A percentile compares a stretch with the other conserved stretches of the same genome.
phyloP scores from a whole-genome alignment of 2,888 invertebrate genomes.

The Pachydiplax longipennis region DNA sequence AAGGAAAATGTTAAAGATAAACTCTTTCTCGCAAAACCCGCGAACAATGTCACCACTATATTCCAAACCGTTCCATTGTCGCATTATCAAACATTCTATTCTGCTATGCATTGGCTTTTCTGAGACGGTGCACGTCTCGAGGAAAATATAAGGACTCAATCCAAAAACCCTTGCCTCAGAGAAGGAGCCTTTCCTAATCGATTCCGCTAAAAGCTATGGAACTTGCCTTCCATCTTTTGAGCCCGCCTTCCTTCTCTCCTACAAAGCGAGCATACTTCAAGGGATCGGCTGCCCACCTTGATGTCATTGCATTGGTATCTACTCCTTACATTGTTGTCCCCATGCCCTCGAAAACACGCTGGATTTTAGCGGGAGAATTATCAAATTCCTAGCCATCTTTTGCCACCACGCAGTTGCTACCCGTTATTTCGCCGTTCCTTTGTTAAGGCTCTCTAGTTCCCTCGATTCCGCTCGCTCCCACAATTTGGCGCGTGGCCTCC shows the following conservation, averaged over 20 bases:
- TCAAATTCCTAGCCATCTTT: neutral
- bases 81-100: neutral
- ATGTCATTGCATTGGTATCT: neutral
- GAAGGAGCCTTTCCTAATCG: neutral
- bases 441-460: neutral
- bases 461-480: neutral
- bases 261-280: neutral
- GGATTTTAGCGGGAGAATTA: neutral
- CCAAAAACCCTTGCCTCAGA: neutral
- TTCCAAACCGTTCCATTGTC: neutral
- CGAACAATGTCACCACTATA: neutral
- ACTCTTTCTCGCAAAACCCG: neutral
- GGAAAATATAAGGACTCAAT: neutral
- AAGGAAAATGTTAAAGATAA: neutral
- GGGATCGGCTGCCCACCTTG: neutral
- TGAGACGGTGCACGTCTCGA: neutral
- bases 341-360: neutral
- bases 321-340: neutral
- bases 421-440: neutral
- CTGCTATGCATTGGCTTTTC: neutral
- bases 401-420: neutral
- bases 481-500: neutral
- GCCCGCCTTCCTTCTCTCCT: neutral
- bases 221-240: neutral
- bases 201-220: neutral